Evolutionary conservation across 2,113 vertebrate species (phyloP).

Genomic region (Oncorhynchus masou): DNA sequence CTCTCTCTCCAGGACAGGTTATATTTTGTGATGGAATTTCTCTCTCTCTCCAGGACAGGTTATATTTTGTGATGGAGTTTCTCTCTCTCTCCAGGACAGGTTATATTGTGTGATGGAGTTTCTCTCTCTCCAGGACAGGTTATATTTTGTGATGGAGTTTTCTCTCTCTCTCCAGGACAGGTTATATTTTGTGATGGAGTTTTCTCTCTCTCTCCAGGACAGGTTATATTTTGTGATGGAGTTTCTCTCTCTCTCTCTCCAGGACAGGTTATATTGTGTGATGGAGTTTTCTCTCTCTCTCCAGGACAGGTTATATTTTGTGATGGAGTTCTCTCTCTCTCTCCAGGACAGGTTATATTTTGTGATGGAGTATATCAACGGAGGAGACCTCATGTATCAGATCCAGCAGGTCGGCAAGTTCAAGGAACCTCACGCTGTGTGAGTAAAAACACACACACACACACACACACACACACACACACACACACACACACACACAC

Average conservation of each 20-base stretch:
- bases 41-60: too few relatives aligned
- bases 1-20: too few relatives aligned
- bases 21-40: too few relatives aligned
- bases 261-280: too few relatives aligned
- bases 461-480: too few relatives aligned
- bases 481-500: too few relatives aligned
- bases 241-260: conserved; percentile 11
- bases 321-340: background rate
- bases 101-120: too few relatives aligned
- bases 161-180: too few relatives aligned
- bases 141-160: background rate
- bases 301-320: too few relatives aligned
- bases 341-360: conserved; percentile 90
- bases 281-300: conserved; percentile 8
- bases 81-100: conserved; percentile 68
- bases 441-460: conserved; percentile 62
- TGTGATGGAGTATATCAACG: conserved; percentile 96
- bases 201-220: too few relatives aligned
- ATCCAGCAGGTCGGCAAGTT: conserved; percentile 97
- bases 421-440: conserved; percentile 97
- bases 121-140: background rate
- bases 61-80: conserved; percentile 98
- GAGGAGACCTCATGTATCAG: conserved; percentile 97
- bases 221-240: too few relatives aligned
- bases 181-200: too few relatives aligned